Conservation (phyloP, 2,888 invertebrate genomes). For the Diabrotica balteata region DNA sequence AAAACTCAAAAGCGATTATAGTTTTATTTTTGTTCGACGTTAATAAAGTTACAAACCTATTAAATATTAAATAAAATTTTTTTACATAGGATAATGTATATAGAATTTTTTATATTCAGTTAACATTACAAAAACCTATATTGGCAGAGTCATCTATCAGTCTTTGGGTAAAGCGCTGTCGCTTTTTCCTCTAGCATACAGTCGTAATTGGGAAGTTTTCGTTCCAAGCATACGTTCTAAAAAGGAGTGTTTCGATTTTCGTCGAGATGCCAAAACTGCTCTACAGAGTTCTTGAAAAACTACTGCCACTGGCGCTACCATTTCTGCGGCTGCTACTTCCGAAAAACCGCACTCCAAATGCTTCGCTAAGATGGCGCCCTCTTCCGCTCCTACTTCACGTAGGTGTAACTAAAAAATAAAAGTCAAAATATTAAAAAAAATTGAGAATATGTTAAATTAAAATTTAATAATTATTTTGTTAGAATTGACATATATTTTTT, state of each 20-base stretch:
- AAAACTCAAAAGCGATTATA: too few relatives aligned
- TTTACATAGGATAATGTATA: too few relatives aligned
- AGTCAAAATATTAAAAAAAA: too few relatives aligned
- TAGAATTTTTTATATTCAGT: too few relatives aligned
- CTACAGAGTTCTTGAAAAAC: slow-evolving; percentile 85
- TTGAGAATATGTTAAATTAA: too few relatives aligned
- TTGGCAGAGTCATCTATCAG: slow-evolving; percentile 55
- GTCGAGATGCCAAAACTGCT: slow-evolving; percentile 78
- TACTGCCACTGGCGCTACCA: slow-evolving; percentile 83
- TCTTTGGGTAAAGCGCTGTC: slow-evolving; percentile 89
- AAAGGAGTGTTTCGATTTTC: slow-evolving; percentile 85
- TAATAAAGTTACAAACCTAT: too few relatives aligned
- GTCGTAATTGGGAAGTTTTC: slow-evolving; percentile 70
- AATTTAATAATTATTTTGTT: too few relatives aligned
- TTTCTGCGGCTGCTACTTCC: slow-evolving; percentile 89
- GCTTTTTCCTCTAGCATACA: slow-evolving; percentile 86
- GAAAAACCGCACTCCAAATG: slow-evolving; percentile 88
- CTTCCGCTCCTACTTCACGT: slow-evolving; percentile 85
- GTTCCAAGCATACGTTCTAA: slow-evolving; percentile 84
- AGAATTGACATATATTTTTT: too few relatives aligned
- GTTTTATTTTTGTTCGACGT: too few relatives aligned
- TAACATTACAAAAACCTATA: too few relatives aligned
- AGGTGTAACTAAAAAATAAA: slow-evolving; percentile 67
- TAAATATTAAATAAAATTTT: too few relatives aligned
- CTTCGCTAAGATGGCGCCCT: slow-evolving; percentile 87